These are phyloP conservation scores for Onychostoma macrolepis DNA, from an alignment of 2,113 vertebrate species.

Conservation along the genomic window DNA sequence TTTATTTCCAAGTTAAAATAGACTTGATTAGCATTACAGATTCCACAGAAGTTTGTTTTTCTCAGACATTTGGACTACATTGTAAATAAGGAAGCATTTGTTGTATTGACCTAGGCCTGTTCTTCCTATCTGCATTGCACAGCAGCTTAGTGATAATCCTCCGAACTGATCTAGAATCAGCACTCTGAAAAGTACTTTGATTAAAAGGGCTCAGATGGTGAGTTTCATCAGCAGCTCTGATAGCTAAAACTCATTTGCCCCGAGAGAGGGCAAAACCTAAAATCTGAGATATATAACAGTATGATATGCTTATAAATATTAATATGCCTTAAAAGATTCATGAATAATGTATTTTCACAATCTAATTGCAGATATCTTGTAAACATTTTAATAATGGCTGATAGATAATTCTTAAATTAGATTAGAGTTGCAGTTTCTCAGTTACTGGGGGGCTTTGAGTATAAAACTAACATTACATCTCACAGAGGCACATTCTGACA, in stretches of 20 bases:
- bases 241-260: slow-evolving; percentile 18
- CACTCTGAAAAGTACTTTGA: slow-evolving; percentile 23
- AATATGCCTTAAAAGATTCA: slow-evolving; percentile 47
- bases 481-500: slow-evolving; percentile 18
- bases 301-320: slow-evolving; percentile 49
- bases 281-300: slow-evolving; percentile 22
- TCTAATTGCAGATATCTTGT: slow-evolving; percentile 41
- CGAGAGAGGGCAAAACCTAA: slow-evolving; percentile 7
- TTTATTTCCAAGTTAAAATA: background rate
- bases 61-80: background rate
- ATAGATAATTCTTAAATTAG: slow-evolving; percentile 44
- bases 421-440: slow-evolving; percentile 11
- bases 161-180: slow-evolving; percentile 19
- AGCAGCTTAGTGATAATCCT: slow-evolving; percentile 15
- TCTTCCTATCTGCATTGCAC: background rate
- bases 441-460: background rate
- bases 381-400: slow-evolving; percentile 42
- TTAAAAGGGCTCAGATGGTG: slow-evolving; percentile 40
- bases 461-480: slow-evolving; percentile 1
- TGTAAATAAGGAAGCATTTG: slow-evolving; percentile 24
- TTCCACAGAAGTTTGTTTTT: background rate
- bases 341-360: slow-evolving; percentile 48
- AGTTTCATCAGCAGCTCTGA: slow-evolving; percentile 14
- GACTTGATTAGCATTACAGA: background rate
- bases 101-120: background rate